A percentile compares a stretch with the other conserved stretches of the same genome.
Conservation (phyloP, 2,113 vertebrate genomes). For the Aythya baeri region DNA sequence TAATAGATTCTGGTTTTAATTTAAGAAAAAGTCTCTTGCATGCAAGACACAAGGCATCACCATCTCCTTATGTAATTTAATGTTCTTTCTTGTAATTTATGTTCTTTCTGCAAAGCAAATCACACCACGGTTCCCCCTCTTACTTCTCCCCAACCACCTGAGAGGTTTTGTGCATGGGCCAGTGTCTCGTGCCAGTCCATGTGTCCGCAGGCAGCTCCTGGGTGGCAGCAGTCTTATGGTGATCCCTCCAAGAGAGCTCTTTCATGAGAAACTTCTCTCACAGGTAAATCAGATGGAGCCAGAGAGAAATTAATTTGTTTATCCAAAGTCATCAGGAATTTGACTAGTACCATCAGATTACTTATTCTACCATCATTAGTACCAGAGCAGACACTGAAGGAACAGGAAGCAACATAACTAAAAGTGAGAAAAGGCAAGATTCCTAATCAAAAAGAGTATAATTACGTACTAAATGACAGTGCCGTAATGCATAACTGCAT, state of each 20-base stretch:
- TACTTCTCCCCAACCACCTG: neutral
- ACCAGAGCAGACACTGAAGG: neutral
- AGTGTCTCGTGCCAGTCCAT: neutral
- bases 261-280: neutral
- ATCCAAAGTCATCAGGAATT: neutral
- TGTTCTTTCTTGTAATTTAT: no score
- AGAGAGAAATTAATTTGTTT: neutral
- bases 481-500: neutral
- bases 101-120: neutral
- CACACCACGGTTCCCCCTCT: neutral
- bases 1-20: conserved; percentile 37
- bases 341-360: neutral
- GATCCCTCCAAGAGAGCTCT: neutral
- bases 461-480: neutral
- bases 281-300: neutral
- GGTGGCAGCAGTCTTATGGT: neutral
- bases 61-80: neutral
- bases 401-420: neutral
- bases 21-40: neutral
- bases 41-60: neutral
- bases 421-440: neutral
- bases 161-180: neutral
- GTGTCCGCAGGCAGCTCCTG: neutral
- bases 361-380: neutral
- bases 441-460: neutral